Evolutionary conservation across 2,113 vertebrate species (phyloP).

Genomic region (Urocynchramus pylzowi): DNA sequence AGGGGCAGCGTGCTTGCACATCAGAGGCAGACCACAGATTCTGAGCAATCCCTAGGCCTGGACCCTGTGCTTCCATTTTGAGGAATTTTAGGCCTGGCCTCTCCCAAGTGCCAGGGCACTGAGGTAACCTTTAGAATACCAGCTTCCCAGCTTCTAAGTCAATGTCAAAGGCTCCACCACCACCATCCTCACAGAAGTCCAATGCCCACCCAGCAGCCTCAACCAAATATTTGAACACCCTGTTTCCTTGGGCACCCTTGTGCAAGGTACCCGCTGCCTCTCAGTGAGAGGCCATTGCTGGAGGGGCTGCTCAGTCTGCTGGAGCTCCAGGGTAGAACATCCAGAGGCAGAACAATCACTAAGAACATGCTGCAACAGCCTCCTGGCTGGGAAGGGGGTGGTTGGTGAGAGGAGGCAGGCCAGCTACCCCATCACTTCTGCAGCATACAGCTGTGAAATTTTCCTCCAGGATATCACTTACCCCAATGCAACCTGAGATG

Average conservation of each 20-base stretch:
- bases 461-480: conserved; percentile 60
- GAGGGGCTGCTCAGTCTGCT: not conserved
- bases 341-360: not conserved
- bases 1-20: not conserved
- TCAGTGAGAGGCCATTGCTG: not conserved
- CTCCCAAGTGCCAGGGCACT: not conserved
- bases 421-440: not conserved
- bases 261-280: not conserved
- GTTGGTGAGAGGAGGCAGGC: not conserved
- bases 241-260: rapidly evolving
- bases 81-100: not conserved
- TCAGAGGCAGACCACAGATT: not conserved
- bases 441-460: not conserved
- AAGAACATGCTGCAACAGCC: not conserved
- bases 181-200: not conserved
- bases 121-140: not conserved
- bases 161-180: not conserved
- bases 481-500: conserved; percentile 90
- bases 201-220: not conserved
- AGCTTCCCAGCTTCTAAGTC: not conserved
- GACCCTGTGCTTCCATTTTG: not conserved
- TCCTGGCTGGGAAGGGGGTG: not conserved
- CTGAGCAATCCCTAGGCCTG: not conserved
- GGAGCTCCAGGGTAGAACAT: not conserved
- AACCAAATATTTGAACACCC: not conserved